These are phyloP conservation scores for Lumbricus terrestris DNA, from an alignment of 2,888 invertebrate genomes.

Conservation along the genomic window DNA sequence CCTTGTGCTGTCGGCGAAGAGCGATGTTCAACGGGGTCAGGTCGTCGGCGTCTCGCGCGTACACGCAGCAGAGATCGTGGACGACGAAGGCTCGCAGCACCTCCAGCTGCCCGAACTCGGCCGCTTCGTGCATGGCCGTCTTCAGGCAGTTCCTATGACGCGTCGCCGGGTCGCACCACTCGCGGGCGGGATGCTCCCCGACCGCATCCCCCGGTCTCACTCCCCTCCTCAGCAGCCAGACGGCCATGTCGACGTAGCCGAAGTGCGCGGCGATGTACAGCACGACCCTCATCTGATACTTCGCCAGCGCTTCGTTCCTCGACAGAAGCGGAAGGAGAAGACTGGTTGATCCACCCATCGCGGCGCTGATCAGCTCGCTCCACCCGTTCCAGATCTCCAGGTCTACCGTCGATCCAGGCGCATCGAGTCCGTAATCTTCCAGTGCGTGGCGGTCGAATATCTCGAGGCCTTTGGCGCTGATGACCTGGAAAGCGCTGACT, in stretches of 20 bases:
- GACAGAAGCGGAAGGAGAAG: constrained; percentile 49
- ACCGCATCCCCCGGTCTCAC: constrained; percentile 54
- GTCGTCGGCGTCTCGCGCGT: constrained; percentile 53
- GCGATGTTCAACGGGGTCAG: constrained; percentile 54
- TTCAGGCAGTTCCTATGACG: constrained; percentile 39
- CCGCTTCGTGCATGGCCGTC: constrained; percentile 54
- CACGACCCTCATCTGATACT: constrained; percentile 56
- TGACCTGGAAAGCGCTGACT: constrained; percentile 50
- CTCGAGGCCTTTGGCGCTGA: constrained; percentile 41
- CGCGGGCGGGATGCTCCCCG: constrained; percentile 53
- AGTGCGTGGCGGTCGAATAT: constrained; percentile 53
- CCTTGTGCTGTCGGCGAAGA: constrained; percentile 49
- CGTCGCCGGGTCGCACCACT: constrained; percentile 48
- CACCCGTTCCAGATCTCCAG: constrained; percentile 58
- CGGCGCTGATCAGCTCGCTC: constrained; percentile 54
- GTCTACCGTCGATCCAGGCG: constrained; percentile 34
- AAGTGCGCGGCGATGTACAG: constrained; percentile 55
- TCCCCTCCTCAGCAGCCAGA: constrained; percentile 35
- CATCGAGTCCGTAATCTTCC: constrained; percentile 48
- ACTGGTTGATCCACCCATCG: constrained; percentile 51
- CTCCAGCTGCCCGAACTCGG: constrained; percentile 52
- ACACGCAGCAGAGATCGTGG: constrained; percentile 51
- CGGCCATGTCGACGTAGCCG: constrained; percentile 56
- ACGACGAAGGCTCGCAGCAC: constrained; percentile 54
- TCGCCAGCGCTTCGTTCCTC: constrained; percentile 47